Conservation (phyloP, 2,888 invertebrate species). For the Pristionchus arcanus region DNA sequence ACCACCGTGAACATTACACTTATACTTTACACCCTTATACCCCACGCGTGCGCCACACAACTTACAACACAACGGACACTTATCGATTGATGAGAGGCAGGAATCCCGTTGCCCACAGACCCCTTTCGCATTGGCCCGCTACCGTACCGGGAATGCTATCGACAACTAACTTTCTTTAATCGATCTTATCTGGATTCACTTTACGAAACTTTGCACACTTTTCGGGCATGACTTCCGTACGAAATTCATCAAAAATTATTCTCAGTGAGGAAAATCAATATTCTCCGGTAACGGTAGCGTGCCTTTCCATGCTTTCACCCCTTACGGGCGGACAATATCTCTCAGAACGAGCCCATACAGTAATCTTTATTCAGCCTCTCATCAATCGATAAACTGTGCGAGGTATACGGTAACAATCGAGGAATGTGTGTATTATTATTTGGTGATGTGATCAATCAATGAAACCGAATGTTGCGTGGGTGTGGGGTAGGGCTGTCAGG, state of each 20-base stretch:
- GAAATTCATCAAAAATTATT: neutral
- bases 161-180: neutral
- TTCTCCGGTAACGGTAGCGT: neutral
- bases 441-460: slow-evolving; percentile 28
- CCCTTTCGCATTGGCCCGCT: neutral
- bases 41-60: neutral
- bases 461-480: neutral
- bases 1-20: neutral
- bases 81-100: slow-evolving; percentile 40
- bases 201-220: neutral
- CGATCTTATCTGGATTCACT: neutral
- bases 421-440: slow-evolving; percentile 24
- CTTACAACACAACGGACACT: slow-evolving; percentile 17
- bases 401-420: slow-evolving; percentile 39
- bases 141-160: neutral
- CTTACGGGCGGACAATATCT: neutral
- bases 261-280: neutral
- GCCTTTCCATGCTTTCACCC: slow-evolving; percentile 27
- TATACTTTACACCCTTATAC: neutral
- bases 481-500: neutral
- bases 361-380: slow-evolving; percentile 45
- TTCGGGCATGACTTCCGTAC: neutral
- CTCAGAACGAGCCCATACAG: slow-evolving; percentile 2
- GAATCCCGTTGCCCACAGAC: neutral
- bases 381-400: slow-evolving; percentile 40